Evolutionary conservation across 1,140 invertebrate species (phyloP).

Genomic region (Drosophila guanche): DNA sequence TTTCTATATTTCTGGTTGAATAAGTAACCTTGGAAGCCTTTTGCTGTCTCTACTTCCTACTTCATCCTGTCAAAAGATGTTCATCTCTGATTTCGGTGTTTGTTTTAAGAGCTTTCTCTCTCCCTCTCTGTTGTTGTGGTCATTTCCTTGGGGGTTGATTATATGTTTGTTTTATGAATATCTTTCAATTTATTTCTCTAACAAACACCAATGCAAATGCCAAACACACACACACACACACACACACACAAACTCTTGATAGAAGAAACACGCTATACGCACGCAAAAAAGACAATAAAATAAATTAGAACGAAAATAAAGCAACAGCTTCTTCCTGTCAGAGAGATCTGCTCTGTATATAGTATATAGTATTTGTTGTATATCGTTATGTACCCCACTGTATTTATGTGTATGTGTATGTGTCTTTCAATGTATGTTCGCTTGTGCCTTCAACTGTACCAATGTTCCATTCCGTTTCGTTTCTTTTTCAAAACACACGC

Average conservation of each 20-base stretch:
- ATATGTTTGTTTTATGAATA: slow-evolving; percentile 29
- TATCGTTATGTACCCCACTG: slow-evolving; percentile 1
- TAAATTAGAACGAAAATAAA: slow-evolving; percentile 30
- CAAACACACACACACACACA: slow-evolving; percentile 5
- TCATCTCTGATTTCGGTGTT: neutral
- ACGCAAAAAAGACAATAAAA: slow-evolving; percentile 16
- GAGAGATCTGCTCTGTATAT: slow-evolving; percentile 35
- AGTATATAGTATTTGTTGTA: slow-evolving; percentile 14
- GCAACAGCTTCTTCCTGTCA: slow-evolving; percentile 34
- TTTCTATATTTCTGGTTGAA: neutral
- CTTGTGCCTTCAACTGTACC: slow-evolving; percentile 16
- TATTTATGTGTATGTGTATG: slow-evolving; percentile 37
- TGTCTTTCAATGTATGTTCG: slow-evolving; percentile 27
- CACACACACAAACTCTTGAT: slow-evolving; percentile 5
- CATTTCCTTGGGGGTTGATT: slow-evolving; percentile 19
- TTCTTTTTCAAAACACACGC: slow-evolving; percentile 33
- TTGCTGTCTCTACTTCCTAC: neutral
- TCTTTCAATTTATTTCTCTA: slow-evolving; percentile 2
- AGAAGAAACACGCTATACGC: slow-evolving; percentile 4
- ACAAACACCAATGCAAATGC: neutral
- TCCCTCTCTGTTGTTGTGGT: neutral
- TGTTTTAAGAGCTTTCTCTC: slow-evolving; percentile 5
- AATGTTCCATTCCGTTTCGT: slow-evolving; percentile 25
- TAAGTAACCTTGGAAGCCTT: neutral
- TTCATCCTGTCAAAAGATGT: neutral